phyloP scores from a whole-genome alignment of 2,113 vertebrate genomes.

The Zeus faber region DNA sequence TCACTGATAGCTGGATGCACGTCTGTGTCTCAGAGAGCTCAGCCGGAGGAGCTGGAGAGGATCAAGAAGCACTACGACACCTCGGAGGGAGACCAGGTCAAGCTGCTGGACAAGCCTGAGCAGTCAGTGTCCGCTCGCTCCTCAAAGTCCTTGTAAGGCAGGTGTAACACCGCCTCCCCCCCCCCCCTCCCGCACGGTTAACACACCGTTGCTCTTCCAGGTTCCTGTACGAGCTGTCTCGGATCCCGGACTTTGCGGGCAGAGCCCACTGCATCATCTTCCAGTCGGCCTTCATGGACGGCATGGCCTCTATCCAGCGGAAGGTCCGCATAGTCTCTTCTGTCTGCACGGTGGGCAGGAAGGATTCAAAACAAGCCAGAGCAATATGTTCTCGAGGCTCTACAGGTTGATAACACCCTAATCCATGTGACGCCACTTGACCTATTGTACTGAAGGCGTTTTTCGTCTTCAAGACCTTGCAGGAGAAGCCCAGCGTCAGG shows the following conservation, averaged over 20 bases:
- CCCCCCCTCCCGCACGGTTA: too few species aligned
- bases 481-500: conserved; percentile 79
- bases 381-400: too few species aligned
- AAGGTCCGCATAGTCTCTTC: conserved; percentile 83
- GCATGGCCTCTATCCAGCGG: conserved; percentile 76
- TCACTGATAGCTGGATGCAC: background rate
- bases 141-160: conserved; percentile 1
- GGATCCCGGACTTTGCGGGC: conserved; percentile 90
- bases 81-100: conserved; percentile 86
- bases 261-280: conserved; percentile 92
- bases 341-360: conserved; percentile 81
- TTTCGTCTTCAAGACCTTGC: conserved; percentile 80
- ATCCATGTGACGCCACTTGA: too few species aligned
- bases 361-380: background rate
- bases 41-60: conserved; percentile 88
- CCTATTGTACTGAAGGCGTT: too few species aligned
- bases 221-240: conserved; percentile 93
- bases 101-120: conserved; percentile 95
- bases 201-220: conserved; percentile 66
- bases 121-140: conserved; percentile 91
- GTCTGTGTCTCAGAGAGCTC: conserved; percentile 82
- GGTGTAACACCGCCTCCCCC: too few species aligned
- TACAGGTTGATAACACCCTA: too few species aligned
- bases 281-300: conserved; percentile 84
- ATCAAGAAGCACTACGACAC: conserved; percentile 87